Percentiles rank a stretch among this genome's conserved stretches.
phyloP scores from a whole-genome alignment of 2,113 vertebrate genomes.

The Oenanthe oenanthe region DNA sequence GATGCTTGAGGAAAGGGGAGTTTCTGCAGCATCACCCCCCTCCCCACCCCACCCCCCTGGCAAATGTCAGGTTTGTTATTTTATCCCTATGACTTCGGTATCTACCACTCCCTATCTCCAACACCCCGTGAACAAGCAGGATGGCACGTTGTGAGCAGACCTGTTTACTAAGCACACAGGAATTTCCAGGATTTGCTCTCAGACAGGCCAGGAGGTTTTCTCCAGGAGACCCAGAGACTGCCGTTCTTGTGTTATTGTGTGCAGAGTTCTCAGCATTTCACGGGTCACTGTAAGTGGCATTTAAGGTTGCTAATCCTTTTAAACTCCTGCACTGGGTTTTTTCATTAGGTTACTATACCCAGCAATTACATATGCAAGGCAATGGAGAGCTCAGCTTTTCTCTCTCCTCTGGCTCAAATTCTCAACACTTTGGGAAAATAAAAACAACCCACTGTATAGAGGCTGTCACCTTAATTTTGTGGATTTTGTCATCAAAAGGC shows the following conservation, averaged over 20 bases:
- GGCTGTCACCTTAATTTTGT: neutral
- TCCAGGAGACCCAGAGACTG: neutral
- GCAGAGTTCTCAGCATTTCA: neutral
- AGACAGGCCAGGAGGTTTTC: neutral
- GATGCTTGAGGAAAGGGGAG: neutral
- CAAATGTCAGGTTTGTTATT: neutral
- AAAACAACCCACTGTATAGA: neutral
- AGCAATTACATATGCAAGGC: neutral
- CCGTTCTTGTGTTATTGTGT: neutral
- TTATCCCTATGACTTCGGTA: neutral
- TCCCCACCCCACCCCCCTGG: fast-evolving
- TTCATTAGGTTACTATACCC: slow-evolving; percentile 3
- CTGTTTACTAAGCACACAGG: slow-evolving; percentile 2
- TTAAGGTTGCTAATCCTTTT: slow-evolving; percentile 24
- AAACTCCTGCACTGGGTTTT: slow-evolving; percentile 1
- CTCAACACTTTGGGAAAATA: neutral
- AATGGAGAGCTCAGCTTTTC: neutral
- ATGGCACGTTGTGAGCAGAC: neutral
- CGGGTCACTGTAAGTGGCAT: slow-evolving; percentile 2
- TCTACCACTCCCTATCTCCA: slow-evolving; percentile 24
- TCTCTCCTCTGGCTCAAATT: neutral
- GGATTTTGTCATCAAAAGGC: neutral
- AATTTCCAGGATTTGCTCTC: slow-evolving; percentile 19
- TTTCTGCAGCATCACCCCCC: neutral
- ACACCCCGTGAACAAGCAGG: slow-evolving; percentile 24